phyloP scores from a whole-genome alignment of 2,797 vertebrate genomes.

The Gallinago stenura region DNA sequence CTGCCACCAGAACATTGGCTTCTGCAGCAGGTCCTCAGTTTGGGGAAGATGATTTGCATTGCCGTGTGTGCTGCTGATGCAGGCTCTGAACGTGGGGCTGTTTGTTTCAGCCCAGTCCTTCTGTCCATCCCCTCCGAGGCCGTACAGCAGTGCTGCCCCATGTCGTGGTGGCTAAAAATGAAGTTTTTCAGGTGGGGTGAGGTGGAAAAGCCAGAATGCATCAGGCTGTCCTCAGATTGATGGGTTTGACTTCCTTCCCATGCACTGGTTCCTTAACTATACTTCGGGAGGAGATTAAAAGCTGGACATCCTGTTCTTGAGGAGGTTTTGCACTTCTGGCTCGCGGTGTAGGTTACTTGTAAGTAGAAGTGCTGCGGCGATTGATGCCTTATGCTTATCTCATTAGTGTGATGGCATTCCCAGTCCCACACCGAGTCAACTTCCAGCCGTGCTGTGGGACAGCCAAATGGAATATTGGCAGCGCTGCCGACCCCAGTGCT shows the following conservation, averaged over 20 bases:
- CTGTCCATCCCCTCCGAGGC: fast-evolving
- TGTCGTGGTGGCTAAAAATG: not conserved
- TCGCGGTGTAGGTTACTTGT: not conserved
- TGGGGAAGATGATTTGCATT: not conserved
- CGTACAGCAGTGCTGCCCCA: not conserved
- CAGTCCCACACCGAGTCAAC: not conserved
- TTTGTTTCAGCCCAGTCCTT: not conserved
- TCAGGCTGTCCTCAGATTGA: not conserved
- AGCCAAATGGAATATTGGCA: not conserved
- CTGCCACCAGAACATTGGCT: not conserved
- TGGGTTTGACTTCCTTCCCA: constrained; percentile 1
- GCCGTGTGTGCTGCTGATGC: not conserved
- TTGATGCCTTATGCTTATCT: not conserved
- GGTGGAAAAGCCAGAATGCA: not conserved
- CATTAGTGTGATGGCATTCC: not conserved
- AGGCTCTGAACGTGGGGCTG: not conserved
- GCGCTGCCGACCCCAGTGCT: not conserved
- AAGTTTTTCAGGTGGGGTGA: not conserved
- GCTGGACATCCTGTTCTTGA: constrained; percentile 8
- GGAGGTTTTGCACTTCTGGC: constrained; percentile 15
- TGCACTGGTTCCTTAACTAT: not conserved
- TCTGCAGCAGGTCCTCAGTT: not conserved
- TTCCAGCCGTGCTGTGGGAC: not conserved
- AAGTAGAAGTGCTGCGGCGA: not conserved
- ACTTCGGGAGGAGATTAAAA: not conserved